These are phyloP conservation scores for Phrynocephalus versicolor DNA, from an alignment of 2,113 vertebrate genomes.

Conservation along the genomic window DNA sequence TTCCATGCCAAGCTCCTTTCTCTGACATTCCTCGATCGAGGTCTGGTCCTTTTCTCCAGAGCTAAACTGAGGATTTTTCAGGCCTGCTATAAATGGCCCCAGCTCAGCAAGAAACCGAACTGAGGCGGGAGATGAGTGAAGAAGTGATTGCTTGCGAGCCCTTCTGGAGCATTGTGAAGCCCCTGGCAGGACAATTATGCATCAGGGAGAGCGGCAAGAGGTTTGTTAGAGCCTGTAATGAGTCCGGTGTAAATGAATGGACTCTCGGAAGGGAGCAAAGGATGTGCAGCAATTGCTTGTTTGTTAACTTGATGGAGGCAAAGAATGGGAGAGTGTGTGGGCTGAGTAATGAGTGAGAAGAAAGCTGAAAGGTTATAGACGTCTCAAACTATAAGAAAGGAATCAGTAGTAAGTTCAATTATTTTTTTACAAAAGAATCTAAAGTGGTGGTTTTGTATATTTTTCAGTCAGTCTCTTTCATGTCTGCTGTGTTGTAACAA, in stretches of 20 bases:
- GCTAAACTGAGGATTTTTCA: neutral
- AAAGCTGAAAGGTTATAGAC: neutral
- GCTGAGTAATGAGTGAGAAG: neutral
- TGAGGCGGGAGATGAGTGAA: neutral
- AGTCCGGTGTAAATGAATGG: slow-evolving; percentile 19
- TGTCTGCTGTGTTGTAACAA: neutral
- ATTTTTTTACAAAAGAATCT: neutral
- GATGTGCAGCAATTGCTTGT: slow-evolving; percentile 10
- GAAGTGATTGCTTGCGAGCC: slow-evolving; percentile 3
- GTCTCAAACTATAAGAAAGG: neutral
- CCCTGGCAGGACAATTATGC: slow-evolving; percentile 16
- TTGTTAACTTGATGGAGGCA: neutral
- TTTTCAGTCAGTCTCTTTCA: neutral
- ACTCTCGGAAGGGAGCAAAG: neutral
- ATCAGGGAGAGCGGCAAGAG: neutral
- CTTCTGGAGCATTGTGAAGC: neutral
- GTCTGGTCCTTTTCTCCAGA: neutral
- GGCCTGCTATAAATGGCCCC: neutral
- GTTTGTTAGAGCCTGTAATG: slow-evolving; percentile 25
- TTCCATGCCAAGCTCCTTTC: neutral
- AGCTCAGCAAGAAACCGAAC: neutral
- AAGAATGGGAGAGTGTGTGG: neutral
- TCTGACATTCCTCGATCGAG: neutral
- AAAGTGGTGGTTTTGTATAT: neutral
- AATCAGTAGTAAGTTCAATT: neutral